phyloP scores from a whole-genome alignment of 2,888 invertebrate species.

The Sinotaia quadrata region DNA sequence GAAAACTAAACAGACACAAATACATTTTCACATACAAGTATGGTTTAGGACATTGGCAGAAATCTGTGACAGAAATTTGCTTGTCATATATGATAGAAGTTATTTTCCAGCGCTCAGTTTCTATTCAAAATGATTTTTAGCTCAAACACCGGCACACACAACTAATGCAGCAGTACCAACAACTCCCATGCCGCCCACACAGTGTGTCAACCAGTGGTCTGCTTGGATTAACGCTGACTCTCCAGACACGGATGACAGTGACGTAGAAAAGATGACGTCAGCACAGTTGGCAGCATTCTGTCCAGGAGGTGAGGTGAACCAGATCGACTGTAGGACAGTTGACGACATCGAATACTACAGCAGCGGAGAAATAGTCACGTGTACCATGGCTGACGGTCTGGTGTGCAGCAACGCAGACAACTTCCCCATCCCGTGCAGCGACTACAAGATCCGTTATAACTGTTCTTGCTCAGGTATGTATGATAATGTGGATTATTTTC shows the following conservation, averaged over 20 bases:
- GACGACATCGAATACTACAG: constrained; percentile 48
- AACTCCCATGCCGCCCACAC: constrained; percentile 32
- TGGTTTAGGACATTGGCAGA: too few relatives aligned
- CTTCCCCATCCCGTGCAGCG: constrained; percentile 51
- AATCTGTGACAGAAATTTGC: too few relatives aligned
- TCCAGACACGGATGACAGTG: constrained; percentile 49
- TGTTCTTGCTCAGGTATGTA: constrained; percentile 74
- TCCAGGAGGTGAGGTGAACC: constrained; percentile 54
- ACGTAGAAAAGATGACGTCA: constrained; percentile 47
- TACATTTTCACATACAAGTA: too few relatives aligned
- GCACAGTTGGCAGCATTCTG: constrained; percentile 52
- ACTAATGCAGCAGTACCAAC: constrained; percentile 22
- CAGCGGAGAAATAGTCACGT: constrained; percentile 52
- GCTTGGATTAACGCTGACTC: constrained; percentile 55
- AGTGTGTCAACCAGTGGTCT: constrained; percentile 3
- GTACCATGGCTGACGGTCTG: constrained; percentile 79
- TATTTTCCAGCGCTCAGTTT: too few relatives aligned
- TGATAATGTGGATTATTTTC: too few relatives aligned
- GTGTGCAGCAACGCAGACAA: constrained; percentile 75
- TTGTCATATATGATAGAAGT: too few relatives aligned
- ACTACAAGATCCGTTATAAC: constrained; percentile 65
- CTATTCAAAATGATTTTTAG: too few relatives aligned
- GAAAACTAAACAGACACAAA: too few relatives aligned
- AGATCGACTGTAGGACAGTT: constrained; percentile 61
- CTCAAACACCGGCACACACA: too few relatives aligned